These are phyloP conservation scores for Liposcelis brunnea DNA, from an alignment of 2,888 invertebrate genomes.

Conservation along the genomic window DNA sequence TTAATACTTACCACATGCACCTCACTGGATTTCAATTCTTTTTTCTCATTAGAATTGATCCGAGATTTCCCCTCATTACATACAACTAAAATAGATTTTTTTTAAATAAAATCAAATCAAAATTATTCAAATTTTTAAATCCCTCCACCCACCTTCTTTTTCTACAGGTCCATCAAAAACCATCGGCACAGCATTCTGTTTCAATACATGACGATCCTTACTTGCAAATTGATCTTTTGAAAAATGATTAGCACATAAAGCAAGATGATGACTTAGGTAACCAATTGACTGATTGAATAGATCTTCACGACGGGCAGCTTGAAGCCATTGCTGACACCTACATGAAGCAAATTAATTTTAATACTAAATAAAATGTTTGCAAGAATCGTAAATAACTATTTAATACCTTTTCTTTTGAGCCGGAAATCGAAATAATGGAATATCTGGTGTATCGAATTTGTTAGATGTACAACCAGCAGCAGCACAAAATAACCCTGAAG, in stretches of 20 bases:
- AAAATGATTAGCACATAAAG: slow-evolving; percentile 18
- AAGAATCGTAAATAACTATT: no score
- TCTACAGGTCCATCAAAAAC: not conserved
- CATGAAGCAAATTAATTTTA: no score
- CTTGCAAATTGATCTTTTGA: slow-evolving; percentile 18
- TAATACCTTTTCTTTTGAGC: not conserved
- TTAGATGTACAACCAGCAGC: not conserved
- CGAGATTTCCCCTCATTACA: no score
- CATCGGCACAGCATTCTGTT: slow-evolving; percentile 17
- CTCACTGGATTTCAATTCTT: no score
- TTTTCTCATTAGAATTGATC: no score
- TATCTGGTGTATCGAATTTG: slow-evolving; percentile 1
- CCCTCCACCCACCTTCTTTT: no score
- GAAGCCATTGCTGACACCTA: slow-evolving; percentile 17
- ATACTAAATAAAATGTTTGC: no score
- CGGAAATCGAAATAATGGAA: slow-evolving; percentile 3
- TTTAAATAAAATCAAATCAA: no score
- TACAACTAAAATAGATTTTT: no score
- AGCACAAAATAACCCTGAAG: not conserved
- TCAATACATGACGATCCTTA: slow-evolving; percentile 17
- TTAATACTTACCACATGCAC: no score
- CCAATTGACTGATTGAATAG: slow-evolving; percentile 14
- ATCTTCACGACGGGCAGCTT: slow-evolving; percentile 14
- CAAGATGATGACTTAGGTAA: slow-evolving; percentile 14
- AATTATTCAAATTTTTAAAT: no score